These are phyloP conservation scores for Myripristis jacobus DNA, from an alignment of 2,797 vertebrate species.

Conservation along the genomic window DNA sequence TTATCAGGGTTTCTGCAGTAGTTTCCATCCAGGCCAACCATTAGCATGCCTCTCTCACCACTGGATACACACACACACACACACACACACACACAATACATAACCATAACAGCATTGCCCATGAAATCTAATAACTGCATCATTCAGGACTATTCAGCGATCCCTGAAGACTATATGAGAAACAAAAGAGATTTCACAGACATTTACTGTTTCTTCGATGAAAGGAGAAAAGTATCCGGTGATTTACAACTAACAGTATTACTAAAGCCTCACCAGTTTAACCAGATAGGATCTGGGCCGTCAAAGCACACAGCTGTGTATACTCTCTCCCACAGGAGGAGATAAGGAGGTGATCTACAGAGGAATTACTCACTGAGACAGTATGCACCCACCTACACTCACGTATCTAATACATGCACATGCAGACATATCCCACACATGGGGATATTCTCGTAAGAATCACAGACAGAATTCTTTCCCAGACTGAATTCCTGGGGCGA, in stretches of 20 bases:
- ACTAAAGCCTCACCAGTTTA: slow-evolving; percentile 45
- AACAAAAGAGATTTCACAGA: slow-evolving; percentile 19
- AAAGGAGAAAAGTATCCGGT: slow-evolving; percentile 21
- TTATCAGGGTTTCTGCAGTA: slow-evolving; percentile 97
- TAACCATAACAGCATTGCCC: not conserved
- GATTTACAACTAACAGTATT: slow-evolving; percentile 56
- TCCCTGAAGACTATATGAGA: slow-evolving; percentile 37
- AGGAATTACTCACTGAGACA: slow-evolving; percentile 66
- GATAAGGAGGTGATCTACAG: slow-evolving; percentile 64
- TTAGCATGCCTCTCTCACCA: slow-evolving; percentile 71
- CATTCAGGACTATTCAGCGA: slow-evolving; percentile 38
- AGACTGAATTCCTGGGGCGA: slow-evolving; percentile 34
- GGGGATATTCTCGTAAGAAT: slow-evolving; percentile 22
- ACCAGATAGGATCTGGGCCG: slow-evolving; percentile 52
- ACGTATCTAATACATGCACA: slow-evolving; percentile 37
- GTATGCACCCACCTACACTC: slow-evolving; percentile 53
- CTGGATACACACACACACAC: slow-evolving; percentile 62
- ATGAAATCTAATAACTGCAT: slow-evolving; percentile 33
- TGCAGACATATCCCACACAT: slow-evolving; percentile 58
- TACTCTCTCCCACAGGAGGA: slow-evolving; percentile 57
- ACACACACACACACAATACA: slow-evolving; percentile 16
- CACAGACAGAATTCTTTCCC: slow-evolving; percentile 41
- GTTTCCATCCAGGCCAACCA: slow-evolving; percentile 87
- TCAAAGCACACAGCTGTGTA: slow-evolving; percentile 66
- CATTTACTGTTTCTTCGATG: slow-evolving; percentile 16